A percentile compares a stretch with the other conserved stretches of the same genome.
Evolutionary conservation across 2,113 vertebrate species (phyloP).

Genomic region (Vidua chalybeata): DNA sequence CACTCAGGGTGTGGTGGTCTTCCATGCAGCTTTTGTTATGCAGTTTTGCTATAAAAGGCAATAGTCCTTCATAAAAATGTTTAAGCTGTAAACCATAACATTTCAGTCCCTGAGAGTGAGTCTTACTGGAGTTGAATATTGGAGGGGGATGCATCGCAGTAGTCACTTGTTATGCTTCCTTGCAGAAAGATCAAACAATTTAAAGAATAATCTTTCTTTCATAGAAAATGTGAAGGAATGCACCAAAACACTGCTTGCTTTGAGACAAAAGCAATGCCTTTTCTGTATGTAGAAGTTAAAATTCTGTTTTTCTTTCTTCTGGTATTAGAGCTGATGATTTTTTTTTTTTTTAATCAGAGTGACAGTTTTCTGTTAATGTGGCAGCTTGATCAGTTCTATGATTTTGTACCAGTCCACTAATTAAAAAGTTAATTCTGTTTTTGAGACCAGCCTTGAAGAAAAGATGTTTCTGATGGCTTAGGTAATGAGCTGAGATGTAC

Average conservation of each 20-base stretch:
- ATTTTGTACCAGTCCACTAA: neutral
- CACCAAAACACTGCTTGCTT: neutral
- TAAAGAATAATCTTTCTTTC: neutral
- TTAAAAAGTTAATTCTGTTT: neutral
- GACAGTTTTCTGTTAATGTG: neutral
- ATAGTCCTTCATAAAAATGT: neutral
- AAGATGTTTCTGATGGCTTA: neutral
- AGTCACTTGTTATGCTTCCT: neutral
- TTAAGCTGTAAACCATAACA: neutral
- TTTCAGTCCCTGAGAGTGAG: neutral
- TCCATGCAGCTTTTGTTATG: neutral
- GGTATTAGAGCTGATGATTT: neutral
- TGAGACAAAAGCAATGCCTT: neutral
- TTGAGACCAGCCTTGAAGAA: neutral
- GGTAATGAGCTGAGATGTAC: neutral
- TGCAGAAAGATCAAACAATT: neutral
- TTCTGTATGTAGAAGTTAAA: neutral
- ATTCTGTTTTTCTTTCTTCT: neutral
- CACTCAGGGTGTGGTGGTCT: neutral
- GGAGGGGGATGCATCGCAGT: neutral
- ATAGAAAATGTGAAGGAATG: neutral
- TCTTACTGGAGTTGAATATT: neutral
- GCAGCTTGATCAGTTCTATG: neutral
- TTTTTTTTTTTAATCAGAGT: neutral
- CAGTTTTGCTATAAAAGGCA: neutral